Percentiles rank a stretch among this genome's conserved stretches.
These are phyloP conservation scores for Drosophila pseudoobscura DNA, from an alignment of 1,140 invertebrate species.

Conservation along the genomic window DNA sequence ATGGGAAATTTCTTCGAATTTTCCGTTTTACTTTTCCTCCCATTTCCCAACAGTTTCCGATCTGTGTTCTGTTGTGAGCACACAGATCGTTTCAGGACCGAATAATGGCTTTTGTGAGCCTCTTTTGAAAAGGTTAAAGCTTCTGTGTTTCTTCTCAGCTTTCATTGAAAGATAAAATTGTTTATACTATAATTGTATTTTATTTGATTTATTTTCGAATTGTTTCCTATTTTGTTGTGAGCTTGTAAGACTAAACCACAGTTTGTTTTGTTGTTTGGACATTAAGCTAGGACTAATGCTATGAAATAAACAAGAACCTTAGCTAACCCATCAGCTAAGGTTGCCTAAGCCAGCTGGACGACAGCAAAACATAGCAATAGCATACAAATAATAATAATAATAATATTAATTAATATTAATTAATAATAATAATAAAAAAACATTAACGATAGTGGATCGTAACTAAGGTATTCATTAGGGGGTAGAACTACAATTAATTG, in stretches of 20 bases:
- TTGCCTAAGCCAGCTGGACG: neutral
- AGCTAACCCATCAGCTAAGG: neutral
- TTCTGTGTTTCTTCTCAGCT: too few relatives aligned
- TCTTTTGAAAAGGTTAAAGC: too few relatives aligned
- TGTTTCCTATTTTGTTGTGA: conserved; percentile 42
- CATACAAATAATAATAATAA: conserved; percentile 16
- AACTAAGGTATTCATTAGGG: conserved; percentile 23
- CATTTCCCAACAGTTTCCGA: too few relatives aligned
- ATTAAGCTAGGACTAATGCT: conserved; percentile 51
- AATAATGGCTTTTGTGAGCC: too few relatives aligned
- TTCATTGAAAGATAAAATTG: too few relatives aligned
- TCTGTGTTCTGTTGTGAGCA: too few relatives aligned
- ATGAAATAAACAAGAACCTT: conserved; percentile 56
- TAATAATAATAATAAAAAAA: conserved; percentile 32
- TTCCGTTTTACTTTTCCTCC: too few relatives aligned
- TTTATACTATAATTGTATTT: conserved; percentile 9
- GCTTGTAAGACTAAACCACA: conserved; percentile 80
- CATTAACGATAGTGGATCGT: conserved; percentile 30
- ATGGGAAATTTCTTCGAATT: too few relatives aligned
- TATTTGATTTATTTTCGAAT: conserved; percentile 45
- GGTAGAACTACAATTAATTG: conserved; percentile 60
- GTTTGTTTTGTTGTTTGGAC: conserved; percentile 65
- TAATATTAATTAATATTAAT: neutral
- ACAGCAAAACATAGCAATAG: neutral
- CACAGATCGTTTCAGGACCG: too few relatives aligned